Evolutionary conservation across 2,888 invertebrate genomes (phyloP).

Genomic region (Drosophila neutralis): DNA sequence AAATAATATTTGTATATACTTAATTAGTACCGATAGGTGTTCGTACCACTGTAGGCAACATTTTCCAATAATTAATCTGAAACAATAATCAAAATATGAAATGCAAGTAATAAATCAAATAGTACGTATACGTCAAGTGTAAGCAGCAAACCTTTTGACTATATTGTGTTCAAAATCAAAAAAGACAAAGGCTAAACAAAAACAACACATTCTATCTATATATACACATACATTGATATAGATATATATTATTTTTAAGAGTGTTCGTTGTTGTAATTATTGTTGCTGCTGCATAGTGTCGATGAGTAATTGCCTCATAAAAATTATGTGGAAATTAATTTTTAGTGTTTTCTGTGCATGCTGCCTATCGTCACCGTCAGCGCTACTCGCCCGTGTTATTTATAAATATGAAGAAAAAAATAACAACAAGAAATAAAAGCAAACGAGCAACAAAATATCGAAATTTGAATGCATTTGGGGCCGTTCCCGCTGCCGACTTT

Average conservation of each 20-base stretch:
- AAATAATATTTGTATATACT: background rate
- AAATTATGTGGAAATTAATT: constrained; percentile 81
- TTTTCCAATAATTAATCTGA: background rate
- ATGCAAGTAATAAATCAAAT: constrained; percentile 3
- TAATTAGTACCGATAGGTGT: background rate
- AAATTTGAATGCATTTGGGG: constrained; percentile 74
- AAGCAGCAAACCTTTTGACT: constrained; percentile 34
- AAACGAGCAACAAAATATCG: constrained; percentile 71
- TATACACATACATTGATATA: background rate
- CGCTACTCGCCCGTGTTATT: constrained; percentile 44
- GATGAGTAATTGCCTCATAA: constrained; percentile 81
- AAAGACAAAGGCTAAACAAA: background rate
- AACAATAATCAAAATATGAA: background rate
- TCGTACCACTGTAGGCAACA: background rate
- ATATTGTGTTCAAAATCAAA: constrained; percentile 15
- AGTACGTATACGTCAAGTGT: constrained; percentile 61
- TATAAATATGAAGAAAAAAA: constrained; percentile 42
- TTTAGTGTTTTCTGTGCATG: constrained; percentile 63
- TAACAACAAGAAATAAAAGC: constrained; percentile 42
- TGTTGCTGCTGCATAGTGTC: constrained; percentile 57
- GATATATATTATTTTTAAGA: background rate
- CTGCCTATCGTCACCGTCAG: constrained; percentile 32
- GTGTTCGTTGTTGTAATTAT: constrained; percentile 9
- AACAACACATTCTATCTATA: too few species aligned
- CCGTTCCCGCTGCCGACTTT: constrained; percentile 23